Evolutionary conservation across 2,113 vertebrate genomes (phyloP), one percentile per base, ranked within the genome.

Genomic region (Progne subis): DNA sequence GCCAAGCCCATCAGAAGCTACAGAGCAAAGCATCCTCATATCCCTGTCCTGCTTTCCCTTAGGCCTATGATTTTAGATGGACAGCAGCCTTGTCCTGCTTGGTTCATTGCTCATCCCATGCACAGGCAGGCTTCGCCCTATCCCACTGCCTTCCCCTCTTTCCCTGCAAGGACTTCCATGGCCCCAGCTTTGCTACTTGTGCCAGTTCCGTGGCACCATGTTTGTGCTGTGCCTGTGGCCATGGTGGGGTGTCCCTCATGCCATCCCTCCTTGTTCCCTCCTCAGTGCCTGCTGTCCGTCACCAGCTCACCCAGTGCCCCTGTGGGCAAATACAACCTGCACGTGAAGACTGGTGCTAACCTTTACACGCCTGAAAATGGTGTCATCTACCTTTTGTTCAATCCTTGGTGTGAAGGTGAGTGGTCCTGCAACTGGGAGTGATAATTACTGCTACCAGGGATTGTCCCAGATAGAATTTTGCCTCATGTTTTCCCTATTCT

Each of bases 331-430:
- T 98, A 98, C 78, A 49, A 8, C 6, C 53, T 98, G 75, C 41
- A 43, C 0, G 84, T 98, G 80, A 96, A 96, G 90, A 93, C 84
- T 12, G 92, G 75, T 11, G 15, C 39, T 18, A 64, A 79, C 18
- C 13, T 60, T 25, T 97, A 97, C 53, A 69, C 59, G 18, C 76
- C 92, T 1, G 67, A 91, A 31, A 47, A 94, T 0, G 37, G 61
- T 11, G 9, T 60, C 5, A 5, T 98, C 87, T 98, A 97, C 49
- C 32, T 98, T 26, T 61, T 98, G 72, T 98, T 98, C 96, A 98
- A 98, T 46, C 96, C 98, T 18, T 98, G 98, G 98, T 98, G 98
- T 6, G 5, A 96, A 98, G 97, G 97, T 98, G 53, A 70, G 86
- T 59, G 25, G 15, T 39, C 55, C 53, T 4, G 3, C 46, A 41